Conservation (phyloP, 2,888 invertebrate genomes). For the Tanypteryx hageni region DNA sequence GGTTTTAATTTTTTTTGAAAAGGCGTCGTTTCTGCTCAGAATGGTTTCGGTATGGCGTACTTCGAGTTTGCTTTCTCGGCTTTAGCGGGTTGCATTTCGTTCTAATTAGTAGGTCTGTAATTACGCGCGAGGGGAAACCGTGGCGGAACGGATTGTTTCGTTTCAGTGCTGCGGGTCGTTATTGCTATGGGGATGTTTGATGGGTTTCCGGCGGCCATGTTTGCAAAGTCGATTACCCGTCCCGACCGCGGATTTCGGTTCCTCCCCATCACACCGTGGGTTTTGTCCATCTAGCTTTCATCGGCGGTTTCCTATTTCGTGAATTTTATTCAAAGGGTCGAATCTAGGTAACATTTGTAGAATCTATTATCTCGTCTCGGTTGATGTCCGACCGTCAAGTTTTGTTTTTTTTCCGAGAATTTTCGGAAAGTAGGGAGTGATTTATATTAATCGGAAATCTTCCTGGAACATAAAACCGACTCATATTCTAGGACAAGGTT, state of each 20-base stretch:
- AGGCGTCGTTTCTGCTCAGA: constrained; percentile 23
- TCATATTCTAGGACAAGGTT: no score
- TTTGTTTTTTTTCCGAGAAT: no score
- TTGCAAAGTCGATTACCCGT: neutral
- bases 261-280: no score
- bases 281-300: neutral
- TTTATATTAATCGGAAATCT: no score
- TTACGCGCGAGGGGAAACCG: neutral
- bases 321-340: no score
- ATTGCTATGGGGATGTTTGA: neutral
- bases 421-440: no score
- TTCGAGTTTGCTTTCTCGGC: constrained; percentile 6
- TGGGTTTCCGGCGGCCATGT: neutral
- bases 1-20: neutral
- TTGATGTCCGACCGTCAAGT: no score
- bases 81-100: constrained; percentile 22
- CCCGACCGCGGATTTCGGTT: neutral
- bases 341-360: no score
- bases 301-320: no score
- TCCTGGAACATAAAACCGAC: no score
- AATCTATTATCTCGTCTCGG: no score
- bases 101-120: constrained; percentile 46
- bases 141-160: neutral
- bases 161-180: neutral
- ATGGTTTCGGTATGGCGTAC: constrained; percentile 14